Conservation (phyloP, 2,113 vertebrate genomes). For the Otus sunia region DNA sequence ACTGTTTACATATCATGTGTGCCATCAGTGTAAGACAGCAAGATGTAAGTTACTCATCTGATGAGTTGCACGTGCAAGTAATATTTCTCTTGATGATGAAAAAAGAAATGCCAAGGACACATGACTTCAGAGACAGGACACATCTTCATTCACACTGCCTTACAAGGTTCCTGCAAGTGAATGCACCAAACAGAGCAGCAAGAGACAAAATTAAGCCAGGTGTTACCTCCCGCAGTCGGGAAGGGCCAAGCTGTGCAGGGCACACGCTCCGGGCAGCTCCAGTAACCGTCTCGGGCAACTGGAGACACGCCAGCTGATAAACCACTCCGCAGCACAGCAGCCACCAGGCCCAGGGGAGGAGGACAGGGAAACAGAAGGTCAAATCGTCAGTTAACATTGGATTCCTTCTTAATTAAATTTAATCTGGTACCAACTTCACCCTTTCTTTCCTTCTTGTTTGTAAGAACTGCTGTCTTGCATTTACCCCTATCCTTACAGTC, state of each 20-base stretch:
- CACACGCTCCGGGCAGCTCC: neutral
- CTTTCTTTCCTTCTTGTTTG: neutral
- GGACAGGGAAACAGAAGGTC: neutral
- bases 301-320: neutral
- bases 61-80: neutral
- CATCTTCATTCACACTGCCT: neutral
- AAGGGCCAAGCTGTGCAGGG: neutral
- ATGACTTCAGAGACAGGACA: accelerated
- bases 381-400: neutral
- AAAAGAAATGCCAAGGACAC: neutral
- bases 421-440: neutral
- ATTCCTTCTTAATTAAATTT: neutral
- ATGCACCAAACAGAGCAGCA: neutral
- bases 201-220: neutral
- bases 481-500: accelerated
- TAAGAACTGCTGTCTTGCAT: neutral
- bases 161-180: neutral
- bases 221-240: neutral
- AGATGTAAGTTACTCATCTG: accelerated
- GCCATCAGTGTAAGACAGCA: neutral
- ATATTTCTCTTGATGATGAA: neutral
- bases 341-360: neutral
- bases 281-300: accelerated
- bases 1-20: accelerated
- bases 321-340: neutral